Base-by-base conservation (phyloP, 2,113 vertebrate species). In the Nerophis lumbriciformis region DNA sequence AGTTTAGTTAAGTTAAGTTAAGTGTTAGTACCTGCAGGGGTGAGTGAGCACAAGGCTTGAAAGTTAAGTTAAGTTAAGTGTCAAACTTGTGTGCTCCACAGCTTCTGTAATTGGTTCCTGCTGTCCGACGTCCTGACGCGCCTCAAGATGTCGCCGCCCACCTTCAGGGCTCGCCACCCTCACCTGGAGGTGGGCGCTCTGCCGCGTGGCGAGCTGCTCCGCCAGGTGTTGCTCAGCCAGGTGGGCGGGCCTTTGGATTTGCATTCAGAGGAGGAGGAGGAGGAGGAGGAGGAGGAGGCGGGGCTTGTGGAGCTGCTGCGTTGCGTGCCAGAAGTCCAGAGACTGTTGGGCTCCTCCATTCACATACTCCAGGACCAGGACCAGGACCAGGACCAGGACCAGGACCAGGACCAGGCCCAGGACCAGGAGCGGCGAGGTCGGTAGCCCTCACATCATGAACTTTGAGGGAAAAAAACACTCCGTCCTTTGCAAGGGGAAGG, bases 91-190 rank as follows among this genome's bases (percentile, higher is more conserved):
- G 19, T 19, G 19, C 71, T 69, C 28, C 36, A 47, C 85, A 98
- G 96, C 53, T 96, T 94, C 73, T 94, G 94, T 84, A 99, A 98
- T 88, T 99, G 97, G 97, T 96, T 99, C 84, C 91, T 98, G 59
- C 92, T 98, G 84, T 84, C 90, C 0, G 97, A 97, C 0, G 93
- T 98, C 65, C 90, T 99, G 39, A 96, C 95, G 88, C 90, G 94
- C 7, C 89, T 98, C 70, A 98, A 99, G 89, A 91, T 98, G 71
- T 98, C 97, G 0, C 91, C 93, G 0, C 89, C 95, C 79, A 98
- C 97, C 76, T 99, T 99, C 85, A 92, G 94, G 66, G 94, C 95
- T 0, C 94, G 95, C 8, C 97, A 95, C 85, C 94, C 96, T 0
- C 93, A 98, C 87, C 81, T 99, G 14, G 96, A 99, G 89, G 86